Percentiles rank a stretch among this genome's conserved stretches.
These are phyloP conservation scores for Prunella fulvescens DNA, from an alignment of 2,113 vertebrate genomes.

Conservation along the genomic window DNA sequence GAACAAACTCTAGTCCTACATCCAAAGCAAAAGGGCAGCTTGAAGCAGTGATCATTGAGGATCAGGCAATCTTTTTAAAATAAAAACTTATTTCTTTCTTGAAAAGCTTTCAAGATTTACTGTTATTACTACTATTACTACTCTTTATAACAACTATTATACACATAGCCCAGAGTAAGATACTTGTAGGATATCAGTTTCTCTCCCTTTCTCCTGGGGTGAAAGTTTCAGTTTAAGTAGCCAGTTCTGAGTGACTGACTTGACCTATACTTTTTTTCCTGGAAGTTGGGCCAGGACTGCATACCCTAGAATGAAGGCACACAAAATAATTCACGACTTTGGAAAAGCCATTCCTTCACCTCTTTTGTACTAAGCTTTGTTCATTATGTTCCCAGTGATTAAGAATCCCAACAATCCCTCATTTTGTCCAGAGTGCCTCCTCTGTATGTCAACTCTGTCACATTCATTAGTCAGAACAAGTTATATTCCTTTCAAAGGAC, in stretches of 20 bases:
- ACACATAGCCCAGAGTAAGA: neutral
- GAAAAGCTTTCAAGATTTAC: neutral
- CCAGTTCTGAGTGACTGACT: neutral
- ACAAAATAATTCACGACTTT: neutral
- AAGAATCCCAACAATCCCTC: neutral
- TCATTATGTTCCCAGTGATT: neutral
- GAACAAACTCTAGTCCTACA: neutral
- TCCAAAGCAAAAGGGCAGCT: neutral
- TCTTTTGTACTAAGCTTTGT: neutral
- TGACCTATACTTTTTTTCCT: neutral
- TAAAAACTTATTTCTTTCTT: neutral
- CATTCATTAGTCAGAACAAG: neutral
- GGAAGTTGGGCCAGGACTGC: neutral
- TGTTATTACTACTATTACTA: neutral
- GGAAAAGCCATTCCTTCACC: neutral
- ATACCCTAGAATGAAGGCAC: neutral
- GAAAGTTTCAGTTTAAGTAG: neutral
- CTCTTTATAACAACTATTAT: neutral
- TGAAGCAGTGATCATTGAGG: neutral
- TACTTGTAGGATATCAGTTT: neutral
- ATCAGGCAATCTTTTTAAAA: neutral
- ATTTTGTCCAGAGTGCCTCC: neutral
- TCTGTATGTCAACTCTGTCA: neutral
- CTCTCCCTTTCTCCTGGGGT: neutral
- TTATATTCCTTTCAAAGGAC: neutral